Conservation (phyloP, 2,113 vertebrate genomes). For the Odocoileus hemionus region DNA sequence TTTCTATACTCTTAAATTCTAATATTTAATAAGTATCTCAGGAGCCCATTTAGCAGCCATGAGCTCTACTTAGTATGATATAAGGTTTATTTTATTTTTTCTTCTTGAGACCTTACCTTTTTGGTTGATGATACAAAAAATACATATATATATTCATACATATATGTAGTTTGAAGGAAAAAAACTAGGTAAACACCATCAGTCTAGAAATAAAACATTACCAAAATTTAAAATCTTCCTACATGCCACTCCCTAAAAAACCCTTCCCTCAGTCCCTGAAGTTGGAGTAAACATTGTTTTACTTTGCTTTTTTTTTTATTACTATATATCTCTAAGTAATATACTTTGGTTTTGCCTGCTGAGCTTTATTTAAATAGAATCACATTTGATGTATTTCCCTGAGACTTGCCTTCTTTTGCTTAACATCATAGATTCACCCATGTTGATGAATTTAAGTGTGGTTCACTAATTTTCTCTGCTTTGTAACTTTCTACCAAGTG, state of each 20-base stretch:
- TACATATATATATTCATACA: background rate
- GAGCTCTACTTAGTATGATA: background rate
- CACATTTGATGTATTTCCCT: background rate
- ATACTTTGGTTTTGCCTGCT: background rate
- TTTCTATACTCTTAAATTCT: background rate
- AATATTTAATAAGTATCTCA: background rate
- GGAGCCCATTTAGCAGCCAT: background rate
- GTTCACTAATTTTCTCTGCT: conserved; percentile 11
- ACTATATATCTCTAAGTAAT: conserved; percentile 14
- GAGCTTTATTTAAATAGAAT: background rate
- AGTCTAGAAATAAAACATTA: background rate
- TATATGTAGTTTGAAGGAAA: background rate
- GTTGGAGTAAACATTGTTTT: background rate
- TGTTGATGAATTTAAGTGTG: background rate
- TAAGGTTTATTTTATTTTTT: background rate
- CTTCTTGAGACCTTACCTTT: background rate
- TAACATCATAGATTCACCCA: background rate
- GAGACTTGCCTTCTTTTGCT: background rate
- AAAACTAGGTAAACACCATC: background rate
- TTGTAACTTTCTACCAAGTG: background rate
- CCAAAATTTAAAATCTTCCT: background rate
- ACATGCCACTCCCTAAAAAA: background rate
- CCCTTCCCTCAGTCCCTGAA: background rate
- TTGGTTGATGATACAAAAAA: background rate
- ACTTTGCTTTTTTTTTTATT: background rate